A percentile compares a stretch with the other conserved stretches of the same genome.
These are phyloP conservation scores for Papilio machaon DNA, from an alignment of 1,140 invertebrate genomes.

Conservation along the genomic window DNA sequence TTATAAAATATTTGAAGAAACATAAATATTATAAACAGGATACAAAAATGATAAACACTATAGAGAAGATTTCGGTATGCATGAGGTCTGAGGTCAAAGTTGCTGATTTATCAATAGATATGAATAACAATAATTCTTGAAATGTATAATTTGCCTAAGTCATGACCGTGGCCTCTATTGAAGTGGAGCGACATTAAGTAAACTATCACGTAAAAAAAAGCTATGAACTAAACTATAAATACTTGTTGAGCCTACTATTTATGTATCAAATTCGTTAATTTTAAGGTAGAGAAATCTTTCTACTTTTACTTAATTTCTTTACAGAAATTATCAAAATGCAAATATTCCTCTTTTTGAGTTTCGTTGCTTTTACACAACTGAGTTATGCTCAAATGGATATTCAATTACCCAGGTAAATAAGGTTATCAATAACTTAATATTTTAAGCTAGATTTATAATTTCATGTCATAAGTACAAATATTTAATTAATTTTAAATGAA, in stretches of 20 bases:
- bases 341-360: conserved; percentile 23
- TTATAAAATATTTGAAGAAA: not conserved
- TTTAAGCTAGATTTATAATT: not conserved
- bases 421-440: not conserved
- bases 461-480: too few relatives aligned
- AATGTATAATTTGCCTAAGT: not conserved
- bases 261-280: too few relatives aligned
- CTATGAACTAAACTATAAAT: too few relatives aligned
- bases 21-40: not conserved
- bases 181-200: too few relatives aligned
- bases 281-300: too few relatives aligned
- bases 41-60: not conserved
- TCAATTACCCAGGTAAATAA: conserved; percentile 3
- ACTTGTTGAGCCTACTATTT: too few relatives aligned
- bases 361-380: not conserved
- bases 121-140: not conserved
- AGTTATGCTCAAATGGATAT: conserved; percentile 5
- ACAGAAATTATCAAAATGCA: conserved; percentile 28
- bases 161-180: not conserved
- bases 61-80: not conserved
- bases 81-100: not conserved
- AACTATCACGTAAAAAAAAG: not conserved
- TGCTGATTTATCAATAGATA: conserved; percentile 8
- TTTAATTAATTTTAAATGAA: too few relatives aligned
- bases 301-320: not conserved